phyloP scores from a whole-genome alignment of 2,797 vertebrate species.

The Poecilia picta region DNA sequence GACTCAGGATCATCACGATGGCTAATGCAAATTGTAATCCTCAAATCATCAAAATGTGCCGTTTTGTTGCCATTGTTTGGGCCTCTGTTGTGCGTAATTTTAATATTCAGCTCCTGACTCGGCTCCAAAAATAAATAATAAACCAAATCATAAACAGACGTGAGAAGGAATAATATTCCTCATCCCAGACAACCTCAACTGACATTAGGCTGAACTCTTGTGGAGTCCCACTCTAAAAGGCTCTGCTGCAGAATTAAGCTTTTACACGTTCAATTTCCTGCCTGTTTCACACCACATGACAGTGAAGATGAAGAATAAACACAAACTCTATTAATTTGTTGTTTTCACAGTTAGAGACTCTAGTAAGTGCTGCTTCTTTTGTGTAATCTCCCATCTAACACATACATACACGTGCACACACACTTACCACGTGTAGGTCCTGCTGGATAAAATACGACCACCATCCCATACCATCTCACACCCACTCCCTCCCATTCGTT shows the following conservation, averaged over 20 bases:
- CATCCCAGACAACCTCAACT: constrained; percentile 77
- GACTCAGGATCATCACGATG: constrained; percentile 57
- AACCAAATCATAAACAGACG: constrained; percentile 82
- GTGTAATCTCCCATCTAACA: constrained; percentile 12
- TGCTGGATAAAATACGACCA: constrained; percentile 47
- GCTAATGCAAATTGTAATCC: constrained; percentile 62
- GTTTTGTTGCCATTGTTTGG: constrained; percentile 54
- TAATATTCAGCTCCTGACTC: constrained; percentile 79
- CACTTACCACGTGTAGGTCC: constrained; percentile 56
- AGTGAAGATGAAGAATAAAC: constrained; percentile 69
- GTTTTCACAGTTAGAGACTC: constrained; percentile 46
- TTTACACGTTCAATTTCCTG: constrained; percentile 84
- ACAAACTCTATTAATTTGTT: constrained; percentile 66
- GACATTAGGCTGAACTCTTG: constrained; percentile 77
- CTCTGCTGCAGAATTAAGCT: constrained; percentile 75
- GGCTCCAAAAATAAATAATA: constrained; percentile 78
- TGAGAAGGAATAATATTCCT: constrained; percentile 82
- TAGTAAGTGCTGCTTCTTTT: constrained; percentile 19
- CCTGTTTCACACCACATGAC: constrained; percentile 81
- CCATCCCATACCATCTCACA: constrained; percentile 45
- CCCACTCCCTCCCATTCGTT: constrained; percentile 62
- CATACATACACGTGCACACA: neutral
- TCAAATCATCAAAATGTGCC: constrained; percentile 62
- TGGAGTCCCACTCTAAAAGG: constrained; percentile 74
- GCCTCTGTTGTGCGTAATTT: constrained; percentile 66